Base-by-base conservation (phyloP, 1,140 invertebrate species). In the Drosophila saltans region DNA sequence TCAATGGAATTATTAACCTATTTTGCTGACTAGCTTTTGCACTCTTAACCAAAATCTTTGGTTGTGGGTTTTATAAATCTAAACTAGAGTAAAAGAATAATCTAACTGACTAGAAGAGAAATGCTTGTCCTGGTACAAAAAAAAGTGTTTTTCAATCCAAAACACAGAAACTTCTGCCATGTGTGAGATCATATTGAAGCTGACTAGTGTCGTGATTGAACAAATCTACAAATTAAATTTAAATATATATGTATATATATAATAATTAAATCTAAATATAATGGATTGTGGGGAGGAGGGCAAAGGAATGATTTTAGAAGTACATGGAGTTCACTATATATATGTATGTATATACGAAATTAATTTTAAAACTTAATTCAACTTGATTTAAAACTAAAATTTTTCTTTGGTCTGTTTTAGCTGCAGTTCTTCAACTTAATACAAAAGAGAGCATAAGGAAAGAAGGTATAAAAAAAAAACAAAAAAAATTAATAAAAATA, bases 381-480 rank as follows among this genome's bases (percentile, higher is more conserved):
- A 70, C 6, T 36, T 16, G 16, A 16, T 16, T 36, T 36, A 36
- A 64, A 89, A 78, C 74, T 88, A 88, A 68, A 58, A 52, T 78
- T 57, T 78, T 57, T 84, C 84, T 89, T 89, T 89, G 84, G 84
- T 89, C 58, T 81, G 78, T 55, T 89, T 90, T 56, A 89, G 84
- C 84, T 89, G 84, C 72, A 89, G 81, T 24, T 66, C 36, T 59
- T 62, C 63, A 40, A 24, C n/a, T 24, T 3, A 11, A 5, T 24
- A 52, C 45, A 40, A 21, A 16, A 45, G 63, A 43, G 33, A 36
- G 33, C 33, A 36, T 36, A 36, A 36, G 33, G 33, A 36, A 36
- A 36, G 33, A 36, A 7, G 6, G 3, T 1, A 21, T 69, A 67
- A 39, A 82, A 72, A 57, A 48, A 68, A 10, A 9, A 52, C 9